phyloP scores from a whole-genome alignment of 2,113 vertebrate genomes.

The Callocephalon fimbriatum region DNA sequence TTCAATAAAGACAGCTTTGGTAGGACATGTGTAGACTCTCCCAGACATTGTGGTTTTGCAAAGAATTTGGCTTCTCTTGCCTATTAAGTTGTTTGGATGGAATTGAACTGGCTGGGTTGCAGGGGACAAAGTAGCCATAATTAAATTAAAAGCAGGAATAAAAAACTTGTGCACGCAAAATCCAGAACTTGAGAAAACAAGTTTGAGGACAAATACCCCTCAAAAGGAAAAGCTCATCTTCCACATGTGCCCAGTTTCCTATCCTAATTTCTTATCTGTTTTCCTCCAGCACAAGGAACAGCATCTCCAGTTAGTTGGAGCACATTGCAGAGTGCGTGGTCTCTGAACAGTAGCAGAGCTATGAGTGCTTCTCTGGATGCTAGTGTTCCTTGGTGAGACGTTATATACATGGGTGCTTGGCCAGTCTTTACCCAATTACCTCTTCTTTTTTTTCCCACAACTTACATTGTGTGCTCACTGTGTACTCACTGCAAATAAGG shows the following conservation, averaged over 20 bases:
- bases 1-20: not conserved
- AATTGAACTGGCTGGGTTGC: not conserved
- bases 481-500: not conserved
- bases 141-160: conserved; percentile 32
- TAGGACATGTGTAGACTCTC: not conserved
- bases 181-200: not conserved
- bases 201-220: not conserved
- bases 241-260: not conserved
- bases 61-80: conserved; percentile 33
- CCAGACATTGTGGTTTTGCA: conserved; percentile 30
- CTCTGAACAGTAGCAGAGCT: not conserved
- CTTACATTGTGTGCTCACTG: not conserved
- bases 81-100: not conserved
- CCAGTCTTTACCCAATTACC: not conserved
- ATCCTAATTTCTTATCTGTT: not conserved
- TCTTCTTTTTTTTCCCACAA: not conserved
- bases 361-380: not conserved
- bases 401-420: not conserved
- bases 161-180: not conserved
- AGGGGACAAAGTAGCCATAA: not conserved
- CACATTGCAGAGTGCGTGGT: not conserved
- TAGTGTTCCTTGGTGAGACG: not conserved
- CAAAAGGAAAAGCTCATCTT: not conserved
- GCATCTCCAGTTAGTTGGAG: not conserved
- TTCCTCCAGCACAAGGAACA: not conserved